Evolutionary conservation across 2,797 vertebrate genomes (phyloP).

Genomic region (Poecilia gillii): DNA sequence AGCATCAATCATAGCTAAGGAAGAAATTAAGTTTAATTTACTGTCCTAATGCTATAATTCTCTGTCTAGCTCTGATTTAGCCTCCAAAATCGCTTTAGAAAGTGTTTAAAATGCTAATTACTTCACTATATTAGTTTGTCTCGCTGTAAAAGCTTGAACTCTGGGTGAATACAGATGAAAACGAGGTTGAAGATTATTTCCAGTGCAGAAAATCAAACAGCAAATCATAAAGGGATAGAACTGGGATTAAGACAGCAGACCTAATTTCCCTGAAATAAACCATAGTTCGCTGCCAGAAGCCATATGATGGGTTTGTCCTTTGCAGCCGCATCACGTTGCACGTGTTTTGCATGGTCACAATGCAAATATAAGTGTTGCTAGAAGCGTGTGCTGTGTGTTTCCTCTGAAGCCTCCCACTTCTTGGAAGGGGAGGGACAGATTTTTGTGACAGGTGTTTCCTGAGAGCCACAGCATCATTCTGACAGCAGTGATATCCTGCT

Average conservation of each 20-base stretch:
- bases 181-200: conserved; percentile 3
- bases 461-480: conserved; percentile 34
- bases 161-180: neutral
- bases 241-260: neutral
- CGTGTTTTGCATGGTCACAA: neutral
- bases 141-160: neutral
- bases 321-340: neutral
- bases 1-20: neutral
- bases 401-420: conserved; percentile 38
- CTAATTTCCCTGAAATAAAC: neutral
- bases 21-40: neutral
- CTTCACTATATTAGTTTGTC: neutral
- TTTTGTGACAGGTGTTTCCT: conserved; percentile 58
- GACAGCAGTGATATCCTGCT: conserved; percentile 15
- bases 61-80: neutral
- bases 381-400: conserved; percentile 13
- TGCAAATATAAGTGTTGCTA: conserved; percentile 5
- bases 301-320: neutral
- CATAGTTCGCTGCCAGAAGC: neutral
- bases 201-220: conserved; percentile 4
- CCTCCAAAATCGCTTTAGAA: neutral
- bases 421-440: conserved; percentile 45
- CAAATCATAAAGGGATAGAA: conserved; percentile 9
- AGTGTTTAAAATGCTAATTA: neutral
- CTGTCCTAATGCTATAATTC: neutral